Evolutionary conservation across 2,797 vertebrate species (phyloP).

Genomic region (Arnoldichthys spilopterus): DNA sequence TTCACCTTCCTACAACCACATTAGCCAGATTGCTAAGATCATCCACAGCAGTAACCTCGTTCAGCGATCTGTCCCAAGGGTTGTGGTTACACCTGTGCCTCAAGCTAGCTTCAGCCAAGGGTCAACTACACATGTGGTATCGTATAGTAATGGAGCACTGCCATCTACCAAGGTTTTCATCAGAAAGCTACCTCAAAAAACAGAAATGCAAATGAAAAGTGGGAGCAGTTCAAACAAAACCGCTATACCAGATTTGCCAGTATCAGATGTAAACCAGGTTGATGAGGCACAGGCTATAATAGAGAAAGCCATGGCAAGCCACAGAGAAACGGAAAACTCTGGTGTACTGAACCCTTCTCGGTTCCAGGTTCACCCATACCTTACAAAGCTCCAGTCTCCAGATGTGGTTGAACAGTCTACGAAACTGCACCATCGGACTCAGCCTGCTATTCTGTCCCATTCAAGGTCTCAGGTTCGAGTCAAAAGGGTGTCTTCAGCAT

Average conservation of each 20-base stretch:
- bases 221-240: slow-evolving; percentile 34
- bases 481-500: slow-evolving; percentile 79
- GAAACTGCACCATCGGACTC: background rate
- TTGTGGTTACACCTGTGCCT: slow-evolving; percentile 57
- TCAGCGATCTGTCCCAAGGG: slow-evolving; percentile 60
- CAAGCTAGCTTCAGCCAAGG: slow-evolving; percentile 19
- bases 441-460: slow-evolving; percentile 33
- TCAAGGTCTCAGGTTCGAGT: slow-evolving; percentile 72
- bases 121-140: slow-evolving; percentile 45
- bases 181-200: slow-evolving; percentile 53
- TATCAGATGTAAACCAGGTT: slow-evolving; percentile 39
- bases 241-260: slow-evolving; percentile 35
- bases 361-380: slow-evolving; percentile 39
- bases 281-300: slow-evolving; percentile 71
- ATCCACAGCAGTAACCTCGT: slow-evolving; percentile 69
- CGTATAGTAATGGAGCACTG: slow-evolving; percentile 46
- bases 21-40: slow-evolving; percentile 79
- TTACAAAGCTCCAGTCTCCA: slow-evolving; percentile 39
- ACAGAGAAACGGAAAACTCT: slow-evolving; percentile 49
- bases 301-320: slow-evolving; percentile 70
- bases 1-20: slow-evolving; percentile 73
- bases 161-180: slow-evolving; percentile 46
- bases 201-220: slow-evolving; percentile 60
- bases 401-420: slow-evolving; percentile 29
- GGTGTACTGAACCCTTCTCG: slow-evolving; percentile 23